Evolutionary conservation across 2,113 vertebrate genomes (phyloP), one percentile per base, ranked within the genome.

Genomic region (Bucco capensis): DNA sequence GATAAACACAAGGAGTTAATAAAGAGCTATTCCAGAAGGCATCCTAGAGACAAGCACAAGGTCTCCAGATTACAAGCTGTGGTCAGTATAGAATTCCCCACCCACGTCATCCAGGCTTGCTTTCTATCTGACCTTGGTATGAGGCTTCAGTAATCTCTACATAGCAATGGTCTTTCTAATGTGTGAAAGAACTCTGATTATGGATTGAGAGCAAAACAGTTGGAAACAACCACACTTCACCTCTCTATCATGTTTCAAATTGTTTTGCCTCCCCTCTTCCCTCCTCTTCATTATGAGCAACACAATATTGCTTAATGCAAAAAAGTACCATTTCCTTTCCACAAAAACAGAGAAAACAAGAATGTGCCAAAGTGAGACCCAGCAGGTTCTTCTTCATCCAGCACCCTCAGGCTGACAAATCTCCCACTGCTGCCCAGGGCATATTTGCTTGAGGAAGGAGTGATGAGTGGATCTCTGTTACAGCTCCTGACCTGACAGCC

Each of bases 41-140:
- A 73, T 89, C 78, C 67, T 18, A 12, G 81, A 80, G 75, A 93
- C 67, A 80, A 83, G 90, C 65, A 94, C 95, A 93, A 79, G 93
- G 87, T 92, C 94, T 91, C 82, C 94, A 94, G 96, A 94, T 92
- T 93, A 92, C 72, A 77, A 88, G n/a, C 79, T 94, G 94, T 85
- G 89, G 90, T 95, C 86, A 89, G 65, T 79, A 82, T 1, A 95
- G 94, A 96, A 94, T 94, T 96, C 84, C 89, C 75, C 86, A 0
- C 70, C 53, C 83, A 56, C 74, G 71, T 96, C 93, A 94, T 46
- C 93, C 70, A 65, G 74, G 86, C 62, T 87, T 69, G 17, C 86
- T 87, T 81, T 79, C 81, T 53, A 27, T 88, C 86, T 90, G 95
- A 84, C 93, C 93, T 96, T 96, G 94, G 88, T 53, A 65, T 69